Base-by-base conservation (phyloP, 2,113 vertebrate species). In the Istiophorus platypterus region DNA sequence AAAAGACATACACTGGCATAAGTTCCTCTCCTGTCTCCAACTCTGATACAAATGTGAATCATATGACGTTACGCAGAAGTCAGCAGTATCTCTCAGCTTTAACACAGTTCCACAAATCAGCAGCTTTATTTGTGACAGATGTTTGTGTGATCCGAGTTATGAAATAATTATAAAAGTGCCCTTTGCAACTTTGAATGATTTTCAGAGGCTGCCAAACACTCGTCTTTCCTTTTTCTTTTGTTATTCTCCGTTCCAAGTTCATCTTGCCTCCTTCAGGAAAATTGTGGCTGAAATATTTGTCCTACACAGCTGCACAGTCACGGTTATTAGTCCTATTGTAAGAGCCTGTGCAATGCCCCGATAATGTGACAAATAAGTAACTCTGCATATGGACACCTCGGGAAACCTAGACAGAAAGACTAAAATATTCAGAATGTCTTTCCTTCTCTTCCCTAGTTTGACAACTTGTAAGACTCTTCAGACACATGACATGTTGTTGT, bases 251-350 rank as follows among this genome's bases (percentile, higher is more conserved):
- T 29, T 54, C 45, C 63, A 67, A 20, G 34, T 81, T 69, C 2
- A 15, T 31, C 49, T 68, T 54, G 71, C 20, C 63, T 61, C 34
- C 9, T 42, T 68, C 45, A 47, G 15, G 45, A 63, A 62, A 81
- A 31, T 56, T 56, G 22, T 37, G 58, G 31, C 69, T 8, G 45
- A 56, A 69, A 42, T 29, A 75, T 74, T 31, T 75, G 63, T 70
- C 39, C 12, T 27, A 2, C 29, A 22, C 79, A 81, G 79, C 64
- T 81, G 64, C 64, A 54, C 56, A 59, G 52, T 77, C n/a, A 51
- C 39, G 18, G 63, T 41, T 62, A 62, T 54, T 37, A 78, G 65
- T 61, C 54, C 15, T 68, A 11, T 14, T 39, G 15, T 51, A 58
- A 67, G 24, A 76, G 42, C 42, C 7, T 18, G 15, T 17, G 63